Percentiles rank a stretch among this genome's conserved stretches.
These are phyloP conservation scores for Drosophila macrospina DNA, from an alignment of 2,888 invertebrate species.

Conservation along the genomic window DNA sequence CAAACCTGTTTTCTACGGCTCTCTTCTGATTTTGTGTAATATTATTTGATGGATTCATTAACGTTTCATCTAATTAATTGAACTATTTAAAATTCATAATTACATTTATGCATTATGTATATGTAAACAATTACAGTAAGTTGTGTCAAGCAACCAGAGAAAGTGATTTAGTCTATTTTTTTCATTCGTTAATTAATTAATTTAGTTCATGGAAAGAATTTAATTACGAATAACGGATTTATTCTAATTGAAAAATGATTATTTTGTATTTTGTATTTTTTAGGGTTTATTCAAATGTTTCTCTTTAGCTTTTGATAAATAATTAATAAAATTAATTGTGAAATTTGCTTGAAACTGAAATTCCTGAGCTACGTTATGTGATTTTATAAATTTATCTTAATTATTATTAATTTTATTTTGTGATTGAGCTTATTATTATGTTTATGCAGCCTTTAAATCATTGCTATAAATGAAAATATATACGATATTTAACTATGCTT, in stretches of 20 bases:
- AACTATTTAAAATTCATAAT: conserved; percentile 11
- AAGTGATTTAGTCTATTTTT: conserved; percentile 49
- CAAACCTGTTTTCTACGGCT: neutral
- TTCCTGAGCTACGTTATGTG: conserved; percentile 52
- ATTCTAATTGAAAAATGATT: conserved; percentile 11
- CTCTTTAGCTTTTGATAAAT: conserved; percentile 14
- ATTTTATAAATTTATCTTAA: conserved; percentile 35
- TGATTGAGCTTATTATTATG: conserved; percentile 39
- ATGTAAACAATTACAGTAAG: conserved; percentile 14
- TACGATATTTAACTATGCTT: conserved; percentile 46
- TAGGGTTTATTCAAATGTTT: conserved; percentile 13
- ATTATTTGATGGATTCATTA: neutral
- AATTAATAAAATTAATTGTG: conserved; percentile 41
- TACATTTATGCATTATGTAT: conserved; percentile 47
- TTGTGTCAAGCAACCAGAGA: conserved; percentile 22
- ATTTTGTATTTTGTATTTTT: neutral
- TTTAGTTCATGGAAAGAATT: conserved; percentile 31
- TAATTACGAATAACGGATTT: conserved; percentile 17
- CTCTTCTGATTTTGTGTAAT: neutral
- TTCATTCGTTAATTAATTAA: conserved; percentile 22
- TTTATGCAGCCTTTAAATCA: conserved; percentile 26
- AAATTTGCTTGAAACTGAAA: conserved; percentile 42
- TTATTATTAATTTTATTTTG: conserved; percentile 40
- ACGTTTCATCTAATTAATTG: conserved; percentile 9
- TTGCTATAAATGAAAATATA: conserved; percentile 1